Conservation (phyloP, 2,888 invertebrate genomes). For the Sipha maydis region DNA sequence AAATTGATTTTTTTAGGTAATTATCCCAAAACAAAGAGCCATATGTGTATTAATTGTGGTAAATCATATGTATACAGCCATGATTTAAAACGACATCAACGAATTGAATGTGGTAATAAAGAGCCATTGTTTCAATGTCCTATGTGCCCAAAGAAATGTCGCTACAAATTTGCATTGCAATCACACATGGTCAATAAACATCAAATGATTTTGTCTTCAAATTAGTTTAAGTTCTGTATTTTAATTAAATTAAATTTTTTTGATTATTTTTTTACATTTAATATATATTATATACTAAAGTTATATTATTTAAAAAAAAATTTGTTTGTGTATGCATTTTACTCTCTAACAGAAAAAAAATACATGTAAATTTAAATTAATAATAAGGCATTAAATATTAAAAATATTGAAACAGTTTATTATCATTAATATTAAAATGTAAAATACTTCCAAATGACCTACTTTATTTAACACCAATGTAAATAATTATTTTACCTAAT, state of each 20-base stretch:
- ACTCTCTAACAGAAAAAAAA: no score
- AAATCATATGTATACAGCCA: conserved; percentile 69
- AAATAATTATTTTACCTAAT: no score
- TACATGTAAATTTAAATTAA: no score
- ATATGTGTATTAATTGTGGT: conserved; percentile 67
- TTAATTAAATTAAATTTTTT: neutral
- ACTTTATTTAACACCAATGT: no score
- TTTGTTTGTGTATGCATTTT: no score
- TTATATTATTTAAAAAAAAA: no score
- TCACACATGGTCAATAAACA: conserved; percentile 63
- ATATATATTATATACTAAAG: no score
- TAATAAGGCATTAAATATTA: no score
- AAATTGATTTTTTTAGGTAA: conserved; percentile 48
- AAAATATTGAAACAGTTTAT: no score
- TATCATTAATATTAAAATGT: no score
- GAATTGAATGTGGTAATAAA: conserved; percentile 65
- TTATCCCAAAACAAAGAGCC: conserved; percentile 38
- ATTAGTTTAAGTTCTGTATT: neutral
- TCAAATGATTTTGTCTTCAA: conserved; percentile 26
- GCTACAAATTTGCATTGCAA: conserved; percentile 64
- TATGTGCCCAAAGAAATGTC: conserved; percentile 68
- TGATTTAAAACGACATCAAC: conserved; percentile 66
- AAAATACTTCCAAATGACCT: no score
- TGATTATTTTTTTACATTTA: neutral
- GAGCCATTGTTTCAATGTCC: conserved; percentile 69